These are phyloP conservation scores for Agrochola litura DNA, from an alignment of 2,888 invertebrate species.

Conservation along the genomic window DNA sequence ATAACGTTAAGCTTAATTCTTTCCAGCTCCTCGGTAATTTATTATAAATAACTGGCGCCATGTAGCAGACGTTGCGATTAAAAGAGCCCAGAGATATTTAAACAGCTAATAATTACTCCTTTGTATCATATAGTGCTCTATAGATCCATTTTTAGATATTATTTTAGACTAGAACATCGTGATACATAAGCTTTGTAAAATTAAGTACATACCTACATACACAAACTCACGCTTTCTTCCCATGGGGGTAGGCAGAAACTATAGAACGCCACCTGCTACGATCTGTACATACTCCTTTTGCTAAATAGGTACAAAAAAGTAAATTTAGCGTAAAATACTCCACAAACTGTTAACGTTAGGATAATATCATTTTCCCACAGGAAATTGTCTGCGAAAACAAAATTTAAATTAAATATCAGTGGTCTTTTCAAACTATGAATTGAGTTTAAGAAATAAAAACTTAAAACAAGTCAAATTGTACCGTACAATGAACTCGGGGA, in stretches of 20 bases:
- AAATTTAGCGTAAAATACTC: background rate
- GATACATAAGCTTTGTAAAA: background rate
- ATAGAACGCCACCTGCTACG: too few species aligned
- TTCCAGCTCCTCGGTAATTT: too few species aligned
- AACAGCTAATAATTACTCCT: too few species aligned
- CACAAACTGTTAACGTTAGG: background rate
- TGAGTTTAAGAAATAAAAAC: conserved; percentile 63
- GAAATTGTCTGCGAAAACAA: conserved; percentile 38
- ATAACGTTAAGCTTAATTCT: too few species aligned
- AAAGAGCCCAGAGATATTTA: too few species aligned
- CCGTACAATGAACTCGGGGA: conserved; percentile 79
- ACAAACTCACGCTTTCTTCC: too few species aligned
- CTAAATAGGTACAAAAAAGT: background rate
- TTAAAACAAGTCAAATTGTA: conserved; percentile 73
- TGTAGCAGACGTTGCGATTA: too few species aligned
- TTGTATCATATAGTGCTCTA: too few species aligned
- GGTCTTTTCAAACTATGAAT: conserved; percentile 52
- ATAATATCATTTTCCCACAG: conserved; percentile 8
- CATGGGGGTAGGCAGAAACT: too few species aligned
- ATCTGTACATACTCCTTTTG: too few species aligned
- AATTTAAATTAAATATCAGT: conserved; percentile 47
- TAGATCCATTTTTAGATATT: too few species aligned
- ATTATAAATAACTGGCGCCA: too few species aligned
- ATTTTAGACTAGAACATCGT: background rate
- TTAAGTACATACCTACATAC: background rate